These are phyloP conservation scores for Micromys minutus DNA, from an alignment of 2,113 vertebrate species.

Conservation along the genomic window DNA sequence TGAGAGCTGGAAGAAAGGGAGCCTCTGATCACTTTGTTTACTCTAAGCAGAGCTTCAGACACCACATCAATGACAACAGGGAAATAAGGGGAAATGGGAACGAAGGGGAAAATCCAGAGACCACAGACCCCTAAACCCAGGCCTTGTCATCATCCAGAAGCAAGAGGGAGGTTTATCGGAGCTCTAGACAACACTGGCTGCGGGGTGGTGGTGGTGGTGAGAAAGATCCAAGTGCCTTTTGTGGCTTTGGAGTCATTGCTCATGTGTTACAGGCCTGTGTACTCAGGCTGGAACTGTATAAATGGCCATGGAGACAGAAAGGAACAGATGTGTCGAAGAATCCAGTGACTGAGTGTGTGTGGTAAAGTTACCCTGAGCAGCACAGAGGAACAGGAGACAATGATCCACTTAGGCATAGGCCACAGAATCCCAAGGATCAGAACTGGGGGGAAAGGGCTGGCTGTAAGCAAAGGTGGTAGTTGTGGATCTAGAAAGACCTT, in stretches of 20 bases:
- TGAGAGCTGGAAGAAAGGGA: not conserved
- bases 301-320: conserved; percentile 58
- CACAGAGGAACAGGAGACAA: conserved; percentile 47
- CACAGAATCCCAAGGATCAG: not conserved
- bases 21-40: conserved; percentile 41
- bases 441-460: not conserved
- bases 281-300: not conserved
- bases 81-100: conserved; percentile 64
- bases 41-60: conserved; percentile 37
- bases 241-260: conserved; percentile 60
- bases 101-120: not conserved
- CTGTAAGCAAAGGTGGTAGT: not conserved
- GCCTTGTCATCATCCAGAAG: not conserved
- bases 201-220: not conserved
- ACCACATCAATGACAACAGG: not conserved
- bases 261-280: not conserved
- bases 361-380: conserved; percentile 47
- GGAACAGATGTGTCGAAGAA: not conserved
- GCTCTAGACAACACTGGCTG: conserved; percentile 45
- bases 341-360: conserved; percentile 60
- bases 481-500: too few relatives aligned
- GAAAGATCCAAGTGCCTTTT: conserved; percentile 53
- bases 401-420: not conserved
- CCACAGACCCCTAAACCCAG: fast-evolving
- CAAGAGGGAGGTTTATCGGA: conserved; percentile 17